A percentile compares a stretch with the other conserved stretches of the same genome.
Conservation (phyloP, 2,888 invertebrate species). For the Phoronis australis region DNA sequence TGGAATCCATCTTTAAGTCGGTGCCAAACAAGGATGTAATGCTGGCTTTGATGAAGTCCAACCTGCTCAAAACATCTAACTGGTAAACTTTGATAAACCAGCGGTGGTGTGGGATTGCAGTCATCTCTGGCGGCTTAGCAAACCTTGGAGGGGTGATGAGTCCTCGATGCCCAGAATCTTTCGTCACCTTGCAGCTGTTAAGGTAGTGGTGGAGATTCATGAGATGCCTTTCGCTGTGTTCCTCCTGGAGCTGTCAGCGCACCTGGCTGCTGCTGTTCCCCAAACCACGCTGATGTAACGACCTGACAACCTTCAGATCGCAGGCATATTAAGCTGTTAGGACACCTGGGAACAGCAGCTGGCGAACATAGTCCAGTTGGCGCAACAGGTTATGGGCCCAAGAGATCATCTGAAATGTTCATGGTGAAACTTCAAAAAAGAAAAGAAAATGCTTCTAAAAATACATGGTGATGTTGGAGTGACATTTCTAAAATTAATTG, state of each 20-base stretch:
- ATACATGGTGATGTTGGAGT: too few relatives aligned
- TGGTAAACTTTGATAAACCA: conserved; percentile 21
- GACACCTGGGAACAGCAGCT: neutral
- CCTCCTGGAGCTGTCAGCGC: neutral
- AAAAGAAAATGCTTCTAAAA: too few relatives aligned
- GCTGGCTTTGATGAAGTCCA: conserved; percentile 20
- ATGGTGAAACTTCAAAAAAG: too few relatives aligned
- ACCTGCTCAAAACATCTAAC: conserved; percentile 15
- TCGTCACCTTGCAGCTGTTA: conserved; percentile 1
- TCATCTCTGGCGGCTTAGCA: conserved; percentile 9
- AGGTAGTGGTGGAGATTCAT: neutral
- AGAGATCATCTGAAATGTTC: conserved; percentile 4
- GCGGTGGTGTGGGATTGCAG: conserved; percentile 12
- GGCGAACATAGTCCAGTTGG: neutral
- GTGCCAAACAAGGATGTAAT: conserved; percentile 23
- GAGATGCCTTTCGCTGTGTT: neutral
- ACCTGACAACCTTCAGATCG: neutral
- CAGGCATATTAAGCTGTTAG: neutral
- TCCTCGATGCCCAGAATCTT: conserved; percentile 1
- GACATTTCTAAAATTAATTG: too few relatives aligned
- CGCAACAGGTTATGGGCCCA: neutral
- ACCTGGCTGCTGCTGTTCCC: conserved; percentile 1
- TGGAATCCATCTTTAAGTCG: conserved; percentile 27
- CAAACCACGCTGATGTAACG: neutral
- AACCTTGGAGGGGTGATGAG: conserved; percentile 9